phyloP scores from a whole-genome alignment of 2,113 vertebrate genomes.

The Elephantulus edwardii region DNA sequence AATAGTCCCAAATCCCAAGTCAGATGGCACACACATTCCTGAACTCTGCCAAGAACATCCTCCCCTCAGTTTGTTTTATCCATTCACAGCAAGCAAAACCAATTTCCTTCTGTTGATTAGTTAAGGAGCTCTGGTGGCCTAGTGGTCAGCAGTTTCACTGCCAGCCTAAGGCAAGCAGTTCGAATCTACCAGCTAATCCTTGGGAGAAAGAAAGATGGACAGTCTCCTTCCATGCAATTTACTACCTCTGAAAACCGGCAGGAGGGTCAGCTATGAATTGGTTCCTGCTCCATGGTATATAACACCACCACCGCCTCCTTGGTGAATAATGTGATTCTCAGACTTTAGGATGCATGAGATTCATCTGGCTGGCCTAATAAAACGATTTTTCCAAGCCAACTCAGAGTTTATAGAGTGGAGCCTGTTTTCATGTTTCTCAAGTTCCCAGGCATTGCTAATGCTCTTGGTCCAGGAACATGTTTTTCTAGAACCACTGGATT shows the following conservation, averaged over 20 bases:
- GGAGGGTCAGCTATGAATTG: no score
- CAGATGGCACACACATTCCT: neutral
- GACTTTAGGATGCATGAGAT: neutral
- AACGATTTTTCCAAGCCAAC: neutral
- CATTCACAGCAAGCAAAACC: neutral
- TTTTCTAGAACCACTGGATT: conserved; percentile 16
- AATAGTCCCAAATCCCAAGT: conserved; percentile 1
- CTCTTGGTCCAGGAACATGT: neutral
- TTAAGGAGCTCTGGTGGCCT: no score
- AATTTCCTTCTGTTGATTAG: neutral
- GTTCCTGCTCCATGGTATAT: no score
- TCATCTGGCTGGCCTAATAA: neutral
- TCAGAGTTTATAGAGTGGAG: neutral
- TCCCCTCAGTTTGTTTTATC: neutral
- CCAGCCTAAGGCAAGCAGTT: no score
- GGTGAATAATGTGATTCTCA: neutral
- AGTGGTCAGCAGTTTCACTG: no score
- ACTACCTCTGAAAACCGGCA: no score
- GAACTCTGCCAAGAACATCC: neutral
- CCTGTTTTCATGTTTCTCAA: neutral
- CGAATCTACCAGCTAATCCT: no score
- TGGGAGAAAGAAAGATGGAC: no score
- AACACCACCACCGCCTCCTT: no score
- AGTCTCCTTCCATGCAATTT: no score
- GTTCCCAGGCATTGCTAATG: neutral